Conservation (phyloP, 2,888 invertebrate genomes). For the Ephialtes manifestator region DNA sequence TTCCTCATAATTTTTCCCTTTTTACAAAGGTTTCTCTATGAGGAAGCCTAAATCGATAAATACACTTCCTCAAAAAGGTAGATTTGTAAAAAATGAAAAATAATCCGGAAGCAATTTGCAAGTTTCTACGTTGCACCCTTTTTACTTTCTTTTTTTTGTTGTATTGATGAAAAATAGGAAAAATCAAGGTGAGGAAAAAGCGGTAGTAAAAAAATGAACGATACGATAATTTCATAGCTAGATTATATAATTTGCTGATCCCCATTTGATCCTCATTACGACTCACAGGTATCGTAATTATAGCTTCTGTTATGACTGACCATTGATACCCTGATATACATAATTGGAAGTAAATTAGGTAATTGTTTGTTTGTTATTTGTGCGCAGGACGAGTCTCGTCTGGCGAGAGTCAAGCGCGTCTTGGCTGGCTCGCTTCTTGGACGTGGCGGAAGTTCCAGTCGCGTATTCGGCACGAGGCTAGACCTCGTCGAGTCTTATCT, state of each 20-base stretch:
- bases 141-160: too few relatives aligned
- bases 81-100: too few relatives aligned
- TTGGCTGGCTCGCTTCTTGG: slow-evolving; percentile 82
- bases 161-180: too few relatives aligned
- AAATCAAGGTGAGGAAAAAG: too few relatives aligned
- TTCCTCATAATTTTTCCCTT: too few relatives aligned
- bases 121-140: too few relatives aligned
- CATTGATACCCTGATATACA: not conserved
- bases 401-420: slow-evolving; percentile 84
- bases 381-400: slow-evolving; percentile 83
- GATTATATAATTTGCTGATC: not conserved
- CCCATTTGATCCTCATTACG: not conserved
- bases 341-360: not conserved
- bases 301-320: not conserved
- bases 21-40: too few relatives aligned
- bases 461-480: slow-evolving; percentile 83
- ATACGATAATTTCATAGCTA: not conserved
- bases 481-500: slow-evolving; percentile 82
- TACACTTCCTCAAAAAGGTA: too few relatives aligned
- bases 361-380: slow-evolving; percentile 14
- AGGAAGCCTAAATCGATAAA: too few relatives aligned
- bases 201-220: not conserved
- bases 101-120: too few relatives aligned
- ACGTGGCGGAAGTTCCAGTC: slow-evolving; percentile 77
- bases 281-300: not conserved